Conservation (phyloP, 2,797 vertebrate species). For the Artibeus jamaicensis region DNA sequence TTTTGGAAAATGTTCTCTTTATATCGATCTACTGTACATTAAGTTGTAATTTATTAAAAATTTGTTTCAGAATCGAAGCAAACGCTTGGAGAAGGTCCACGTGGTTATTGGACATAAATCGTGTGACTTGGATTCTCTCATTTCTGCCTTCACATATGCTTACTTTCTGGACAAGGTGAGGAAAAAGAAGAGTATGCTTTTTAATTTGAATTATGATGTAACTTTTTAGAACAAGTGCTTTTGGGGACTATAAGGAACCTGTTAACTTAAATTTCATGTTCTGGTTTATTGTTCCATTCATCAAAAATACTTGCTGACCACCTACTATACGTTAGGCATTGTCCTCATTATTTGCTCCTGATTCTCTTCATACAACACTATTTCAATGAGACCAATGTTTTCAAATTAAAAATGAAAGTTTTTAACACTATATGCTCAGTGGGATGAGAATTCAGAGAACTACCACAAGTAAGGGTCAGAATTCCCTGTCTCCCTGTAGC, state of each 20-base stretch:
- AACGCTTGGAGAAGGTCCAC: conserved; percentile 85
- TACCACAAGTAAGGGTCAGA: conserved; percentile 18
- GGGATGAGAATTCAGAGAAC: conserved; percentile 5
- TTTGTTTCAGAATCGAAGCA: conserved; percentile 86
- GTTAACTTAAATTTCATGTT: background rate
- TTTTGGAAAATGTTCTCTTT: background rate
- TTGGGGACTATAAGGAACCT: background rate
- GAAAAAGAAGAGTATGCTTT: background rate
- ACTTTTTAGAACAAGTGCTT: background rate
- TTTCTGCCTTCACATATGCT: conserved; percentile 90
- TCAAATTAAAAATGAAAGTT: background rate
- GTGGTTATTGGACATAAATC: conserved; percentile 90
- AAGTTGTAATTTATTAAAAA: background rate
- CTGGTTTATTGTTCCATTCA: background rate
- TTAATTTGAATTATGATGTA: background rate
- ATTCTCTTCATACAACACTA: background rate
- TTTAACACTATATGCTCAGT: background rate
- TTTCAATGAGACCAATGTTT: background rate
- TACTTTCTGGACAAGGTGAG: conserved; percentile 93
- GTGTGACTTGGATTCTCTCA: conserved; percentile 91
- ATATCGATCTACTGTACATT: background rate
- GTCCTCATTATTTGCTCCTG: background rate
- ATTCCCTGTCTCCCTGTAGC: background rate
- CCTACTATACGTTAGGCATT: background rate
- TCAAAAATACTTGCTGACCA: background rate